Evolutionary conservation across 2,113 vertebrate species (phyloP).

Genomic region (Muntiacus muntjak): DNA sequence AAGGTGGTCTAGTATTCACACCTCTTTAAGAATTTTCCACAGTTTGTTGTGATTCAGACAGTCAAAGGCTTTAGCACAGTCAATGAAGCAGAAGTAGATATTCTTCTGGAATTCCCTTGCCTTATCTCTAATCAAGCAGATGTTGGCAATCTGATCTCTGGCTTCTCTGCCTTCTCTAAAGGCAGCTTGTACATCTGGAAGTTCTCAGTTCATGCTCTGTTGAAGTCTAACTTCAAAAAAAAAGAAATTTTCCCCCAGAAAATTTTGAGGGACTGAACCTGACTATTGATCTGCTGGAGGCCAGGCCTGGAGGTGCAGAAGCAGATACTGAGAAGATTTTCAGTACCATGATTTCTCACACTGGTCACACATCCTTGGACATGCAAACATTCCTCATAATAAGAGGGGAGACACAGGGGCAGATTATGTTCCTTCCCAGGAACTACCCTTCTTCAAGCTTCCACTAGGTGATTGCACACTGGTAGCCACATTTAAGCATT

Average conservation of each 20-base stretch:
- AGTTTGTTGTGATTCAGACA: background rate
- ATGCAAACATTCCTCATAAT: background rate
- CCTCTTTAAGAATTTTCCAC: background rate
- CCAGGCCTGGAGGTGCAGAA: background rate
- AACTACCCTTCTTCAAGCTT: background rate
- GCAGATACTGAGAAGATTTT: background rate
- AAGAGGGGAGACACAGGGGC: background rate
- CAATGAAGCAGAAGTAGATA: background rate
- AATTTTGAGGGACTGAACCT: background rate
- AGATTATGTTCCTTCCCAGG: background rate
- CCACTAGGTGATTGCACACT: background rate
- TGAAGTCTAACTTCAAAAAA: background rate
- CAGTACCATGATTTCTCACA: background rate
- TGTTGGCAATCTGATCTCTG: background rate
- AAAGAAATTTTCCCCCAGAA: background rate
- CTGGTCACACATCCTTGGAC: background rate
- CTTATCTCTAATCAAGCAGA: background rate
- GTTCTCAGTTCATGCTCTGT: background rate
- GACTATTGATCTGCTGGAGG: background rate
- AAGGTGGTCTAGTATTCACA: background rate
- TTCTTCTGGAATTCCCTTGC: background rate
- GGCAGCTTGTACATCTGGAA: background rate
- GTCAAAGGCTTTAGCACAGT: background rate
- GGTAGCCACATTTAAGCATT: background rate
- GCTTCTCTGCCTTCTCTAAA: background rate